A percentile compares a stretch with the other conserved stretches of the same genome.
Conservation (phyloP, 2,888 invertebrate genomes). For the Pollenia griseotomentosa region DNA sequence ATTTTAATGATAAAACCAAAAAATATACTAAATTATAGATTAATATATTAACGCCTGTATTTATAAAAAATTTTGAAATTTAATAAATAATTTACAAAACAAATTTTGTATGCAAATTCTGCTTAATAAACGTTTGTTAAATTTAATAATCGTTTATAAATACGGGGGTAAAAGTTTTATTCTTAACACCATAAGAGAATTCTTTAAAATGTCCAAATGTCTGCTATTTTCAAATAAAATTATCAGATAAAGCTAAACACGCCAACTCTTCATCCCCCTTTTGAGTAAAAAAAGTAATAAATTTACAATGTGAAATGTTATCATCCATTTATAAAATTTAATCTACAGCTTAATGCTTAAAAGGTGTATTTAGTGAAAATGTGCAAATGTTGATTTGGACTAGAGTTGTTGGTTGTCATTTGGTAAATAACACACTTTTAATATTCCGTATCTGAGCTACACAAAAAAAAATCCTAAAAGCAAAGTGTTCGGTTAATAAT, state of each 20-base stretch:
- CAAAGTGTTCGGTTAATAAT: neutral
- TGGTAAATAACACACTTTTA: constrained; percentile 13
- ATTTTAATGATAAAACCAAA: no score
- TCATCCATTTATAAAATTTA: constrained; percentile 20
- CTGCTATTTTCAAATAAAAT: neutral
- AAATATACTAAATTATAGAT: neutral
- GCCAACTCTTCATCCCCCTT: neutral
- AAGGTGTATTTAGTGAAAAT: neutral
- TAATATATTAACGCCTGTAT: no score
- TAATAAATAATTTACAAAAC: no score
- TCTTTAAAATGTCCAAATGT: neutral
- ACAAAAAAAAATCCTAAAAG: neutral
- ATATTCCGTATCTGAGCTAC: constrained; percentile 28
- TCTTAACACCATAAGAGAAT: neutral
- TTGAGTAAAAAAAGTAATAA: neutral
- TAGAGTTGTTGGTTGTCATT: constrained; percentile 1
- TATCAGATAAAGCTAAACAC: neutral
- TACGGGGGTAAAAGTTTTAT: neutral
- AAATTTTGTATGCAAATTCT: no score
- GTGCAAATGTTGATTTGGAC: neutral
- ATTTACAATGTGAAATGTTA: constrained; percentile 13
- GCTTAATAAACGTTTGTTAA: no score
- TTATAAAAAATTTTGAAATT: no score
- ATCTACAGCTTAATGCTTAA: constrained; percentile 43
- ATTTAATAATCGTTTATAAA: no score